These are phyloP conservation scores for Mungos mungo DNA, from an alignment of 2,113 vertebrate species.

Conservation along the genomic window DNA sequence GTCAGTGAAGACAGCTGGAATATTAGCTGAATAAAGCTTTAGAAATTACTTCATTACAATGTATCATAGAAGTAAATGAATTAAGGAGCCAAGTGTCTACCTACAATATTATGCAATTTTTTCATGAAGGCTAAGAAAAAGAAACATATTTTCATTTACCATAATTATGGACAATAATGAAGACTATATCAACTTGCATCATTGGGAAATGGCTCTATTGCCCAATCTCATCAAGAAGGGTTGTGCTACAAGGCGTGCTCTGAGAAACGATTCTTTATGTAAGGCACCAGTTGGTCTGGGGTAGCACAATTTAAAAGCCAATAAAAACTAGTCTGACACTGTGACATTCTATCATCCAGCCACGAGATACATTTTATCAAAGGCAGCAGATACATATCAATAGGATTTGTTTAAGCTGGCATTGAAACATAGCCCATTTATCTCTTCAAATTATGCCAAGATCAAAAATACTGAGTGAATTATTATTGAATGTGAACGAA, in stretches of 20 bases:
- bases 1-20: not conserved
- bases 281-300: not conserved
- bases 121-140: conserved; percentile 10
- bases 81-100: not conserved
- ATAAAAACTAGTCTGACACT: conserved; percentile 6
- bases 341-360: not conserved
- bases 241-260: not conserved
- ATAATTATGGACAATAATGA: not conserved
- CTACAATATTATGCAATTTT: not conserved
- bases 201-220: not conserved
- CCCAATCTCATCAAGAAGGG: not conserved
- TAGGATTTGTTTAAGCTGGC: conserved; percentile 37
- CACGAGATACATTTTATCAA: conserved; percentile 3
- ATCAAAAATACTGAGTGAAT: conserved; percentile 48
- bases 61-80: not conserved
- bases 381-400: conserved; percentile 26
- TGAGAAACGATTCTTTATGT: not conserved
- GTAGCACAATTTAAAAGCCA: conserved; percentile 35
- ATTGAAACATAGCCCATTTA: conserved; percentile 9
- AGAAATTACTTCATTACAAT: not conserved
- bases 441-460: conserved; percentile 14
- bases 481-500: conserved; percentile 49
- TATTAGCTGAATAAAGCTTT: not conserved
- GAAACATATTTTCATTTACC: not conserved
- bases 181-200: not conserved